Conservation (phyloP, 2,113 vertebrate species). For the Crotophaga sulcirostris region DNA sequence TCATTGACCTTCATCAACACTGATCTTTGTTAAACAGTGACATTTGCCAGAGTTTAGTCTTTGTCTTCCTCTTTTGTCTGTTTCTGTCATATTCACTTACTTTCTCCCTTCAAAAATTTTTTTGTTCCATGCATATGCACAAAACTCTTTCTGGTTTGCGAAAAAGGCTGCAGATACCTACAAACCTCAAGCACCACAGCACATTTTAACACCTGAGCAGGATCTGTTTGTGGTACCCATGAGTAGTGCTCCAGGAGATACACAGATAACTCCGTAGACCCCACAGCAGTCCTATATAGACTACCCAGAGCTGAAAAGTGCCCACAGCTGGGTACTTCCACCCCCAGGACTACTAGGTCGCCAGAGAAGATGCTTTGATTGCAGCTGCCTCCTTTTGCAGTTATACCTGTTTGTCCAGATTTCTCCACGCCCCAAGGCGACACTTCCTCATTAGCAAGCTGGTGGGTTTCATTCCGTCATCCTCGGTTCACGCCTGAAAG, state of each 20-base stretch:
- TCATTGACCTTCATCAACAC: background rate
- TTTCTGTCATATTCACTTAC: background rate
- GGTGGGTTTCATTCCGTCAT: conserved; percentile 10
- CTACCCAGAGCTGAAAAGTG: background rate
- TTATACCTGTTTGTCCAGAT: conserved; percentile 10
- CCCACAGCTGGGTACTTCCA: background rate
- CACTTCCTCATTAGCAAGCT: background rate
- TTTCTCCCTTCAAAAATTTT: background rate
- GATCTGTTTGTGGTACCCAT: background rate
- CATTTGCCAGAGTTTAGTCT: background rate
- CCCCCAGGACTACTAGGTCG: background rate
- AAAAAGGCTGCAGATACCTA: background rate
- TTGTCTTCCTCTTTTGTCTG: background rate
- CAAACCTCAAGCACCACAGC: background rate
- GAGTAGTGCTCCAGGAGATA: background rate
- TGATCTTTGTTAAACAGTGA: background rate
- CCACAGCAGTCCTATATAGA: background rate
- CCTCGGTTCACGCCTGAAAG: background rate
- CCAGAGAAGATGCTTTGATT: background rate
- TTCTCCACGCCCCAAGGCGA: background rate
- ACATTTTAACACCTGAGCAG: background rate
- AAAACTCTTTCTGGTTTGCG: background rate
- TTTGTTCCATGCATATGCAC: background rate
- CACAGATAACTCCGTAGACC: background rate
- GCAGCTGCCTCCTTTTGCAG: background rate